Base-by-base conservation (phyloP, 2,797 vertebrate species). In the Thalassophryne amazonica region DNA sequence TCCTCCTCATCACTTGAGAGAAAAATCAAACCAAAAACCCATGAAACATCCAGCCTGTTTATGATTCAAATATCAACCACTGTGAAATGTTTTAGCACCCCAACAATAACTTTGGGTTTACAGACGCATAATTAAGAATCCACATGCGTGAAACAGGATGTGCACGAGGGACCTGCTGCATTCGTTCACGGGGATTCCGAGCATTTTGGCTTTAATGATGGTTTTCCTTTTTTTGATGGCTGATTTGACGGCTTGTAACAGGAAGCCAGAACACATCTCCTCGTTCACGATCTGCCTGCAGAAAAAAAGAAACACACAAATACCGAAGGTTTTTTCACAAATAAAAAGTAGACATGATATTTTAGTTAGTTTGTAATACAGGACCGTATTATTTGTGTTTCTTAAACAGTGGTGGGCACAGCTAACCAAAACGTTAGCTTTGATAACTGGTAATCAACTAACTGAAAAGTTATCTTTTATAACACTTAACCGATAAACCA, bases 131-230 rank as follows among this genome's bases (percentile, higher is more conserved):
- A n/a, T n/a, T n/a, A n/a, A n/a, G n/a, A n/a, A n/a, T n/a, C n/a
- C n/a, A n/a, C n/a, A n/a, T n/a, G n/a, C n/a, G n/a, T n/a, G n/a
- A n/a, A n/a, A n/a, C n/a, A n/a, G n/a, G n/a, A n/a, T 13, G 25
- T 8, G 17, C 18, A 1, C 38, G 17, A 38, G 7, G 53, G 37
- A 96, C 97, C 94, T 96, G 91, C 92, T 93, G 0, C 77, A 92
- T 0, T 92, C 78, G 10, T 90, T 92, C 43, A 89, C 92, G 0
- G 62, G 56, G 0, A 91, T 95, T 12, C 97, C 96, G 25, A 99
- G 88, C 97, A 99, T 99, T 86, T 98, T 98, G 19, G 95, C 93
- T 54, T 97, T 94, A 58, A 98, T 97, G 67, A 97, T 89, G 25
- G 85, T 95, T 41, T 91, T 91, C 82, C 89, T 94, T 50, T 92